Base-by-base conservation (phyloP, 2,888 invertebrate genomes). In the Drosophila nigritarsus region DNA sequence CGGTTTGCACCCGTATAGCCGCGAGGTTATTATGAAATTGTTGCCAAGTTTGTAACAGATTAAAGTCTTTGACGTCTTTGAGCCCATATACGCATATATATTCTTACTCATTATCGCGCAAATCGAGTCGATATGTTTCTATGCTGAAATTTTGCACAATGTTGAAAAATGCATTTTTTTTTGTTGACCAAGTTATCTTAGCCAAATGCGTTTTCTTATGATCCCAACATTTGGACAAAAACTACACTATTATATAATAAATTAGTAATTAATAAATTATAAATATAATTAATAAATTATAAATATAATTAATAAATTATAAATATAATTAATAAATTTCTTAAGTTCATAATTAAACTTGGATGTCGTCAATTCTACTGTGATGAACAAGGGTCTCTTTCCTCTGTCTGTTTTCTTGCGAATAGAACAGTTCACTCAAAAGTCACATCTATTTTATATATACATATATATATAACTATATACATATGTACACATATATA, bases 171-270 rank as follows among this genome's bases (percentile, higher is more conserved):
- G 3, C 13, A 3, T 20, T 7, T 3, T 45, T 13, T 42, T 20
- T 45, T 40, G 11, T 40, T n/a, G n/a, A n/a, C n/a, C 38, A 30
- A 30, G 9, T 30, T 8, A 30, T 8, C 8, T 8, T 30, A 8
- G 4, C 18, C 38, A 65, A 77, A 82, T 82, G 71, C 71, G 40
- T n/a, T 40, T 40, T 40, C 9, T 40, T 40, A n/a, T 40, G n/a
- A 9, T n/a, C 1, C 40, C 6, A 20, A 20, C 2, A 20, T 42
- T 20, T 42, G 20, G 20, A 11, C 2, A 20, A 6, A 5, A 11
- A 2, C 20, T 20, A 11, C 11, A 6, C 5, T 40, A 20, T 34
- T 34, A 13, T 34, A 0, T 1, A 34, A 30, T 30, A 30, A 30
- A 30, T 30, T 30, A 30, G 8, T 30, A 30, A 30, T 30, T 8